These are phyloP conservation scores for Yponomeuta sedellus DNA, from an alignment of 2,888 invertebrate genomes.

Conservation along the genomic window DNA sequence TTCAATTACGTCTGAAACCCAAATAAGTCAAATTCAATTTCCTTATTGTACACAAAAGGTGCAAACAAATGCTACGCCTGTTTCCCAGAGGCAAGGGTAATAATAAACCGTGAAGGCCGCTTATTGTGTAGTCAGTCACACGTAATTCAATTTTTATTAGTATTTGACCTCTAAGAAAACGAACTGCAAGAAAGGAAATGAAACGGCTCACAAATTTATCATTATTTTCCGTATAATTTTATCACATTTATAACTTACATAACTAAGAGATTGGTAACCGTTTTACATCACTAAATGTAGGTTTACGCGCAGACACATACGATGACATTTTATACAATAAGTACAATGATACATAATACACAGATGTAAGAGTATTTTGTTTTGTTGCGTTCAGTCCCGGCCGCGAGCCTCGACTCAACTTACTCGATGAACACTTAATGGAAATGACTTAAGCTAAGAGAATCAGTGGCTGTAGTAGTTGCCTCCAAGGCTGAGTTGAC, in stretches of 20 bases:
- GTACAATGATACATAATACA: slow-evolving; percentile 41
- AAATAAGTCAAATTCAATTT: not conserved
- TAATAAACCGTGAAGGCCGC: slow-evolving; percentile 45
- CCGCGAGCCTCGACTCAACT: slow-evolving; percentile 37
- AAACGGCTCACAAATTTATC: slow-evolving; percentile 28
- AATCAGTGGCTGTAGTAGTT: slow-evolving; percentile 58
- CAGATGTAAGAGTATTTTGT: slow-evolving; percentile 62
- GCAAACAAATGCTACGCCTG: not conserved
- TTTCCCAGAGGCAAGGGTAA: slow-evolving; percentile 8
- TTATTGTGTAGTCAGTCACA: slow-evolving; percentile 41
- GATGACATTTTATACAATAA: slow-evolving; percentile 33
- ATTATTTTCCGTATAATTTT: slow-evolving; percentile 51
- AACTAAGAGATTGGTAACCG: slow-evolving; percentile 56
- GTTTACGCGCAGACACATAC: slow-evolving; percentile 55
- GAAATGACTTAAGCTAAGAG: slow-evolving; percentile 44
- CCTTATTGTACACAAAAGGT: not conserved
- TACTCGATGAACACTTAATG: slow-evolving; percentile 49
- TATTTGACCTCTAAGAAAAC: slow-evolving; percentile 29
- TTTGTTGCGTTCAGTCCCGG: slow-evolving; percentile 59
- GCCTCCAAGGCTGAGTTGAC: slow-evolving; percentile 24
- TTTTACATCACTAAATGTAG: slow-evolving; percentile 68
- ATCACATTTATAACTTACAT: slow-evolving; percentile 48
- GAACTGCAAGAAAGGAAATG: not conserved
- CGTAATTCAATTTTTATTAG: slow-evolving; percentile 27
- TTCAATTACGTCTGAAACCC: not conserved